Conservation (phyloP, 2,113 vertebrate genomes). For the Asarcornis scutulata region DNA sequence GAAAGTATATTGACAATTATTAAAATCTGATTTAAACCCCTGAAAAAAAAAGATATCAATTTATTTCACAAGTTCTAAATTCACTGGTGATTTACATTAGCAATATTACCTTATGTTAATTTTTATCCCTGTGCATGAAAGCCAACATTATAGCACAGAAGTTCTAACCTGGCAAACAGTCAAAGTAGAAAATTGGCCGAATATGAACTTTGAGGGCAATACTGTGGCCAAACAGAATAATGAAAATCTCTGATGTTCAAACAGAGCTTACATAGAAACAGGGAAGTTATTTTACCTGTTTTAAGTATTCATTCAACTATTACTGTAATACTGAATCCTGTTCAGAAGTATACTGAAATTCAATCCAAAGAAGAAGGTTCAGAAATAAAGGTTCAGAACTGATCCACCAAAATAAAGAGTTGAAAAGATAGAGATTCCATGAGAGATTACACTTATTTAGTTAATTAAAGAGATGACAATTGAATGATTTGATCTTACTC, state of each 20-base stretch:
- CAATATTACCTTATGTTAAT: background rate
- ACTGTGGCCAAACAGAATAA: background rate
- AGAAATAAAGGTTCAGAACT: background rate
- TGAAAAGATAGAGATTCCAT: background rate
- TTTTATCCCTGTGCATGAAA: background rate
- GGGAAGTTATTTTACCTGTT: constrained; percentile 18
- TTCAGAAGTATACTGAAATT: background rate
- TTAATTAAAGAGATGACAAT: background rate
- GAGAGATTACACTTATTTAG: background rate
- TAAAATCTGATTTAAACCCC: background rate
- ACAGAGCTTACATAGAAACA: background rate
- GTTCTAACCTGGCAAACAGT: background rate
- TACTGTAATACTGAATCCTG: background rate
- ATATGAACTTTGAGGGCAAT: background rate
- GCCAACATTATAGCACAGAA: background rate
- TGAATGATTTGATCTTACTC: background rate
- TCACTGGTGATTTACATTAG: background rate
- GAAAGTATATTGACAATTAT: background rate
- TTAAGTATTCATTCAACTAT: background rate
- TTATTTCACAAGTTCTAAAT: background rate
- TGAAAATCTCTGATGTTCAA: constrained; percentile 14
- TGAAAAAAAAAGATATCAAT: background rate
- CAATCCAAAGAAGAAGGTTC: background rate
- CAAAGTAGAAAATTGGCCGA: background rate
- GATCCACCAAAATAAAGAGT: background rate